phyloP scores from a whole-genome alignment of 2,113 vertebrate genomes.

The Euleptes europaea region DNA sequence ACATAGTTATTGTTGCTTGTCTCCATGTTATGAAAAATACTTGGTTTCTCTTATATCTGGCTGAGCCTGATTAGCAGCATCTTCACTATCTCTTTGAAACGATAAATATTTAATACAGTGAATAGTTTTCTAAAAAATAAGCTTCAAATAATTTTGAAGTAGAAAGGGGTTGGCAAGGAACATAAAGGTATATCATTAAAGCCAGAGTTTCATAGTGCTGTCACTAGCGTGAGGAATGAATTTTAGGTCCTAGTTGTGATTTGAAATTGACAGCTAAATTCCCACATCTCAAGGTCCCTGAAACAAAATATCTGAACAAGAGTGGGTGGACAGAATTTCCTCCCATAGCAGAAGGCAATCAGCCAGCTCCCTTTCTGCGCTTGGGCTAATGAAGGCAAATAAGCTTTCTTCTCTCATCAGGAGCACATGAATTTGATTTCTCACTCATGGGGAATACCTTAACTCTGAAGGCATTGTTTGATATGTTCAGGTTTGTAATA shows the following conservation, averaged over 20 bases:
- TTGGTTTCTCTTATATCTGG: background rate
- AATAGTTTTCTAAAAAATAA: background rate
- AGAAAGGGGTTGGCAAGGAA: background rate
- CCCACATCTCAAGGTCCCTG: background rate
- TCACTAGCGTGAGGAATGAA: background rate
- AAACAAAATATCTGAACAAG: background rate
- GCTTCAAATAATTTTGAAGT: background rate
- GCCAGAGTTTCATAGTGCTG: background rate
- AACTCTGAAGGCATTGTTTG: background rate
- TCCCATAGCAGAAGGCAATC: background rate
- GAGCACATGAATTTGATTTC: background rate
- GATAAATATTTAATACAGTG: background rate
- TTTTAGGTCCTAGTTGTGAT: background rate
- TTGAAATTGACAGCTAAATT: background rate
- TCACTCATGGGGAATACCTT: background rate
- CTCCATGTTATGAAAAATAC: background rate
- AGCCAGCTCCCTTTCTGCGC: background rate
- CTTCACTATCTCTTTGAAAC: background rate
- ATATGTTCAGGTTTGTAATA: background rate
- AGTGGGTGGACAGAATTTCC: background rate
- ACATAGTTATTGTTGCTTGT: background rate
- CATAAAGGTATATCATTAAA: background rate
- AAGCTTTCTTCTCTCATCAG: background rate
- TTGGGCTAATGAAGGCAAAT: background rate
- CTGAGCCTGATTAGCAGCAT: background rate